A percentile compares a stretch with the other conserved stretches of the same genome.
Conservation (phyloP, 2,797 vertebrate species). For the Rhyacichthys aspro region DNA sequence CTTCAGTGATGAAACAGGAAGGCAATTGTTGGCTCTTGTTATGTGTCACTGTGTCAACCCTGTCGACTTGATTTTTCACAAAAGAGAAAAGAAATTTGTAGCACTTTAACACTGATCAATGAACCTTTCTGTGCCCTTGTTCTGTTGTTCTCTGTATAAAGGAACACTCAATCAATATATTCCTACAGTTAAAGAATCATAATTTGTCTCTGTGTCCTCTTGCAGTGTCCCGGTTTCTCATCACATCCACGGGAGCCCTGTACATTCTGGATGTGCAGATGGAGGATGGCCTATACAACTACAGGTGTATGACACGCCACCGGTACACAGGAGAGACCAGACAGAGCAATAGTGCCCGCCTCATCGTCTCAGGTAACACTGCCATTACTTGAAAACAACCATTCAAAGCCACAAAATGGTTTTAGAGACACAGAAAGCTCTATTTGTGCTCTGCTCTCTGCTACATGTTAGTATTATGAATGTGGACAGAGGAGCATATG, state of each 20-base stretch:
- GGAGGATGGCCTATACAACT: slow-evolving; percentile 98
- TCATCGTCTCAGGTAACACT: slow-evolving; percentile 93
- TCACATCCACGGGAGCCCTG: slow-evolving; percentile 98
- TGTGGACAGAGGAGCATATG: slow-evolving; percentile 36
- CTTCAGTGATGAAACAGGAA: slow-evolving; percentile 21
- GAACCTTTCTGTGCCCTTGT: too few relatives aligned
- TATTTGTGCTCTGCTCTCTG: neutral
- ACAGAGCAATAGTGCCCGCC: slow-evolving; percentile 97
- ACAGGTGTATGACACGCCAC: slow-evolving; percentile 96
- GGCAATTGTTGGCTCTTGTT: too few relatives aligned
- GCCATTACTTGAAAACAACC: neutral
- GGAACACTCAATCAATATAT: too few relatives aligned
- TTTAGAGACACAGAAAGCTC: neutral
- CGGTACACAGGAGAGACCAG: slow-evolving; percentile 97
- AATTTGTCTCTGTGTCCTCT: slow-evolving; percentile 16
- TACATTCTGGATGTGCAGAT: slow-evolving; percentile 99
- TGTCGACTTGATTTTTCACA: slow-evolving; percentile 7
- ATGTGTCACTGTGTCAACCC: slow-evolving; percentile 12
- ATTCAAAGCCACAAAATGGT: neutral
- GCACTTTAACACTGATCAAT: too few relatives aligned
- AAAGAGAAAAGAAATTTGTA: too few relatives aligned
- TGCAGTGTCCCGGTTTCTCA: slow-evolving; percentile 92
- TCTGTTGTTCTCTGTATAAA: too few relatives aligned
- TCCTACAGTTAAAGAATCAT: neutral
- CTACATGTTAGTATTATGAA: slow-evolving; percentile 2